Percentiles rank a stretch among this genome's conserved stretches.
Conservation (phyloP, 2,797 vertebrate genomes). For the Alfaro cultratus region DNA sequence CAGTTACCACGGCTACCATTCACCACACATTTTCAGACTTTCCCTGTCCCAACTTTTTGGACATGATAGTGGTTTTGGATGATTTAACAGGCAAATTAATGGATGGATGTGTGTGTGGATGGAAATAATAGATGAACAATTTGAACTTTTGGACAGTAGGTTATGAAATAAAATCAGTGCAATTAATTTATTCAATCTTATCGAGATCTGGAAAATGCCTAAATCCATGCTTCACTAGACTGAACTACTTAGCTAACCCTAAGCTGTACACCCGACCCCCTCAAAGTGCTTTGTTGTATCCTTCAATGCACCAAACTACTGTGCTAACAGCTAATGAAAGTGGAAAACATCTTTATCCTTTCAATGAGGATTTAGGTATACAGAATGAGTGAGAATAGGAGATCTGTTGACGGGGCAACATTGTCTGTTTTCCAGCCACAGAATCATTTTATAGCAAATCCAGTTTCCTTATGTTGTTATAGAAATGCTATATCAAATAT, state of each 20-base stretch:
- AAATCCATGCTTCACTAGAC: not conserved
- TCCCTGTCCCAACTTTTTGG: not conserved
- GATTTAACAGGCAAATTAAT: not conserved
- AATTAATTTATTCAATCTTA: not conserved
- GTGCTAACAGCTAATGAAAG: conserved; percentile 43
- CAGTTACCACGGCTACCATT: not conserved
- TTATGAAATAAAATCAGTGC: not conserved
- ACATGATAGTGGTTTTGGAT: not conserved
- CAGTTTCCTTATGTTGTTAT: conserved; percentile 22
- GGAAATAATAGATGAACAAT: not conserved
- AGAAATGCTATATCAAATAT: not conserved
- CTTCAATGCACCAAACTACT: conserved; percentile 32
- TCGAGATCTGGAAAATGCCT: not conserved
- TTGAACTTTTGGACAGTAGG: not conserved
- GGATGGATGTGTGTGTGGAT: not conserved
- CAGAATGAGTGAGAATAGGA: conserved; percentile 20
- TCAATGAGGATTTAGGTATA: conserved; percentile 23
- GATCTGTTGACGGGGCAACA: conserved; percentile 20
- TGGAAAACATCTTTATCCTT: conserved; percentile 36
- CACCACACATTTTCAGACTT: not conserved
- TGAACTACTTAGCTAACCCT: not conserved
- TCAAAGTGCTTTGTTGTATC: conserved; percentile 18
- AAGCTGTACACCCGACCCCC: conserved; percentile 28
- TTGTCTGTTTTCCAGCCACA: no score
- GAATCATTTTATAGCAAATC: no score